phyloP scores from a whole-genome alignment of 1,140 invertebrate species.

The Drosophila triauraria region DNA sequence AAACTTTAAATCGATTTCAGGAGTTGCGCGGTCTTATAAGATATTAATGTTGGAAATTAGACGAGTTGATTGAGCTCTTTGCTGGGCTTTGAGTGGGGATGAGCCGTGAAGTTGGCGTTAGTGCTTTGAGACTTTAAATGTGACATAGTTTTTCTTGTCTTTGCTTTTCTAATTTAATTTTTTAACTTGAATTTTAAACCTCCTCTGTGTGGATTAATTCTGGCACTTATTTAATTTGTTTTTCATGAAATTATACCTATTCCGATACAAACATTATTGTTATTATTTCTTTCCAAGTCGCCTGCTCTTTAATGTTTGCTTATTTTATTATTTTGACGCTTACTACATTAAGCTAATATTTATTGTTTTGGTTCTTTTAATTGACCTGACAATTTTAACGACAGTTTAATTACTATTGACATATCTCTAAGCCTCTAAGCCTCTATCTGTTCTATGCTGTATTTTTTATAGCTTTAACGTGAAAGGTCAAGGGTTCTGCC shows the following conservation, averaged over 20 bases:
- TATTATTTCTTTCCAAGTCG: neutral
- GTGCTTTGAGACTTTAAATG: neutral
- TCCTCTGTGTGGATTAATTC: neutral
- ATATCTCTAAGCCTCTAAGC: constrained; percentile 7
- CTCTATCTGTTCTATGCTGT: neutral
- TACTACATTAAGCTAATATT: neutral
- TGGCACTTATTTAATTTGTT: no score
- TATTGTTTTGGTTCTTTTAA: neutral
- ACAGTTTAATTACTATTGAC: constrained; percentile 20
- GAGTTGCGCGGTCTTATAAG: constrained; percentile 19
- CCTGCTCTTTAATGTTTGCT: no score
- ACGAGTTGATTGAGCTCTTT: constrained; percentile 31
- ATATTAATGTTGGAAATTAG: constrained; percentile 48
- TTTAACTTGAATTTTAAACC: no score
- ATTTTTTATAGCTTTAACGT: neutral
- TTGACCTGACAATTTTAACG: neutral
- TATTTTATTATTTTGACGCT: neutral
- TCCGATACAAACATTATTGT: neutral
- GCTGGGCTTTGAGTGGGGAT: neutral
- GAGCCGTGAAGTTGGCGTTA: neutral
- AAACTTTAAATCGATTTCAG: constrained; percentile 55
- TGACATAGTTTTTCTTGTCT: neutral
- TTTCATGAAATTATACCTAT: neutral
- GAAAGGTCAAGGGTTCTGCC: constrained; percentile 38
- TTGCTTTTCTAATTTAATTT: neutral